Evolutionary conservation across 1,140 invertebrate species (phyloP).

Genomic region (Trachymyrmex cornetzi): DNA sequence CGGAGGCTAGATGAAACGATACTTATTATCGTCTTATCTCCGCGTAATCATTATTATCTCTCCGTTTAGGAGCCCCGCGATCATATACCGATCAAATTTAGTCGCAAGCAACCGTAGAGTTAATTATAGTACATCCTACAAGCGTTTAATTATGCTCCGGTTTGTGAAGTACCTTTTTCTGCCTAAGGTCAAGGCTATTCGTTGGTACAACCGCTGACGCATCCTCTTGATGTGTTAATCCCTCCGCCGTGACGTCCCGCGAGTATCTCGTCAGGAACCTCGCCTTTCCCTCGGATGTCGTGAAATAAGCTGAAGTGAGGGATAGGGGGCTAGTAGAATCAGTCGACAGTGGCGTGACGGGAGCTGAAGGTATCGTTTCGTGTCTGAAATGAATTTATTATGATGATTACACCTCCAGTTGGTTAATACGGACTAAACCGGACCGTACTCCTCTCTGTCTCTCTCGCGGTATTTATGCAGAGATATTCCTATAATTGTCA

Average conservation of each 20-base stretch:
- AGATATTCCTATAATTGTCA: conserved; percentile 29
- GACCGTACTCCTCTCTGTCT: neutral
- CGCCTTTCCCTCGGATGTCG: conserved; percentile 91
- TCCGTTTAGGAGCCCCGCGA: neutral
- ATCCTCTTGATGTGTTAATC: conserved; percentile 73
- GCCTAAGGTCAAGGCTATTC: conserved; percentile 88
- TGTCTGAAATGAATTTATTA: conserved; percentile 76
- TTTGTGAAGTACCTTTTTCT: conserved; percentile 88
- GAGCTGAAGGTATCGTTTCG: conserved; percentile 81
- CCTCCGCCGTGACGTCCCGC: conserved; percentile 86
- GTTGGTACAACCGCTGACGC: conserved; percentile 78
- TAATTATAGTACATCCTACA: conserved; percentile 42
- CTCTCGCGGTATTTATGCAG: neutral
- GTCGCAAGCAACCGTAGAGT: neutral
- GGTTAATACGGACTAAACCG: conserved; percentile 41
- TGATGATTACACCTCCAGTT: conserved; percentile 49
- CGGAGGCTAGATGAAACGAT: conserved; percentile 14
- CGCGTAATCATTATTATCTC: conserved; percentile 22
- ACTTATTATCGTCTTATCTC: conserved; percentile 31
- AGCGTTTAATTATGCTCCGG: conserved; percentile 32
- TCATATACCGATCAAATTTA: conserved; percentile 35
- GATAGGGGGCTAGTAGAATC: conserved; percentile 86
- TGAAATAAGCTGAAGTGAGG: conserved; percentile 89
- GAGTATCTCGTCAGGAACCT: conserved; percentile 89
- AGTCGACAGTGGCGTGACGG: conserved; percentile 78